Evolutionary conservation across 92 coral and sea anemone species (phyloP).

Genomic region (Parazoanthus swiftii): DNA sequence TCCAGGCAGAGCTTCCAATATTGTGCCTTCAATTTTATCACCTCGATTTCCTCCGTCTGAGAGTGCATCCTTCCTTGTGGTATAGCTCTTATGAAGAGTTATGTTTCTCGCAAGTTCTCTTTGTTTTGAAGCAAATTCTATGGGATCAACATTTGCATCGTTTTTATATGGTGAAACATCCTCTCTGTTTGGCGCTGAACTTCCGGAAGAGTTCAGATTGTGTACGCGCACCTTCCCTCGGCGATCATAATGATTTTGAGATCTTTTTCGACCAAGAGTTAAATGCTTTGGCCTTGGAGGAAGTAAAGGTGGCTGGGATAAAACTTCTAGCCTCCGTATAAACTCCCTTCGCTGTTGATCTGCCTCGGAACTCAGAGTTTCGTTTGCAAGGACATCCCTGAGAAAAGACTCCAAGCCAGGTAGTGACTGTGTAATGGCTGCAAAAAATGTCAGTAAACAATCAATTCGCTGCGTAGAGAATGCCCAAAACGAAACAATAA

Average conservation of each 20-base stretch:
- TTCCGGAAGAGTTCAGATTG: conserved; percentile 65
- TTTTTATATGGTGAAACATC: conserved; percentile 62
- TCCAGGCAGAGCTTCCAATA: conserved; percentile 5
- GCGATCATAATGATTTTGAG: conserved; percentile 50
- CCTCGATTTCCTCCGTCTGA: conserved; percentile 36
- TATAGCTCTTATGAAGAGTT: conserved; percentile 44
- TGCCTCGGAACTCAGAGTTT: conserved; percentile 85
- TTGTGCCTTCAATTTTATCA: conserved; percentile 38
- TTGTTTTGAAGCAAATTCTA: conserved; percentile 83
- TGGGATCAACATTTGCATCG: conserved; percentile 61
- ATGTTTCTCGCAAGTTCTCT: conserved; percentile 75
- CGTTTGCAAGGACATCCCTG: conserved; percentile 85
- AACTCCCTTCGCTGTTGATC: conserved; percentile 90
- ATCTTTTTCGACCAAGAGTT: conserved; percentile 40
- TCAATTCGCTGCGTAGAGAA: background rate
- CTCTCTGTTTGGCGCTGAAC: conserved; percentile 38
- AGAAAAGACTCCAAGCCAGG: conserved; percentile 91
- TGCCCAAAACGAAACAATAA: conserved; percentile 11
- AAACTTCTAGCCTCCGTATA: conserved; percentile 73
- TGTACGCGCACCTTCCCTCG: conserved; percentile 15
- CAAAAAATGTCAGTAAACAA: conserved; percentile 43
- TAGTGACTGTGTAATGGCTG: conserved; percentile 94
- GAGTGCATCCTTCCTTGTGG: conserved; percentile 38
- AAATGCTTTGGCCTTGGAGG: conserved; percentile 85
- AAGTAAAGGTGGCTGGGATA: conserved; percentile 80